These are phyloP conservation scores for Stenotaenia linearis DNA, from an alignment of 2,888 invertebrate species.

Conservation along the genomic window DNA sequence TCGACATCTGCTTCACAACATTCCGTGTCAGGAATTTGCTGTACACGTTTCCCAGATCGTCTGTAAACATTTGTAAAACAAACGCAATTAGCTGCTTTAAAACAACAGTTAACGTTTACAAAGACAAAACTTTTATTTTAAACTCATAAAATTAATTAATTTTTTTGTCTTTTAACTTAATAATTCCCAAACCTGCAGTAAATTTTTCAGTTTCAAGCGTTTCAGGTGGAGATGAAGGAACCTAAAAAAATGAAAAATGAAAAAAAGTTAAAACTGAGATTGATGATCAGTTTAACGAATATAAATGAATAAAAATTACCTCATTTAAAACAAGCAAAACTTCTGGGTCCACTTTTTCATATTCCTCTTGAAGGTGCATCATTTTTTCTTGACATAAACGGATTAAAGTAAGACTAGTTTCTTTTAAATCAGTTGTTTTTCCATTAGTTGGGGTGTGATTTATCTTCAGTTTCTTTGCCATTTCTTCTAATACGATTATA, in stretches of 20 bases:
- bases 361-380: not conserved
- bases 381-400: not conserved
- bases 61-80: not conserved
- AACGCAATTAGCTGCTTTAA: not conserved
- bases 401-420: not conserved
- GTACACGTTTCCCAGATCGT: conserved; percentile 1
- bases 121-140: too few relatives aligned
- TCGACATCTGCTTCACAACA: conserved; percentile 21
- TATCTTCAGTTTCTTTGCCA: not conserved
- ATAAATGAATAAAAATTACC: conserved; percentile 1
- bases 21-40: conserved; percentile 26
- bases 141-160: too few relatives aligned
- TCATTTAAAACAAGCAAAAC: not conserved
- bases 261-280: not conserved
- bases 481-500: not conserved
- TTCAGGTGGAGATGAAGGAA: not conserved
- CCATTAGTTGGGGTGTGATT: not conserved
- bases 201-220: not conserved
- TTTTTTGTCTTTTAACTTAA: not conserved
- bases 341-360: not conserved
- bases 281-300: not conserved
- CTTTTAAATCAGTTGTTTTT: not conserved
- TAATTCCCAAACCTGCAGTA: not conserved
- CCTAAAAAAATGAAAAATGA: not conserved
- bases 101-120: too few relatives aligned